Percentiles rank a stretch among this genome's conserved stretches.
phyloP scores from a whole-genome alignment of 30 jellyfish, hydroid and myxozoan species.

The Hydractinia echinata region DNA sequence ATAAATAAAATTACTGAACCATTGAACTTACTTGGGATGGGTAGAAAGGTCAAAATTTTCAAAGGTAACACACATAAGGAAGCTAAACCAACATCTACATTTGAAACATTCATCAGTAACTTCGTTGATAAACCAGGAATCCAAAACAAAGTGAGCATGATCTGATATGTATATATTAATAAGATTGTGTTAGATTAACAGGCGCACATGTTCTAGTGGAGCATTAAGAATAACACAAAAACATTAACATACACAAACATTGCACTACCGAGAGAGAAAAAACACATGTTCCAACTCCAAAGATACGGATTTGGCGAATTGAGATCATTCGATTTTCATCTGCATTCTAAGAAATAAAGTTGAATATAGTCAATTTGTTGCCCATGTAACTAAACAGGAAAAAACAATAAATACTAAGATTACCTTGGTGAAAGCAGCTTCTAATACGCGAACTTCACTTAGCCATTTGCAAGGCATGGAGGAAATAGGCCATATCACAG shows the following conservation, averaged over 20 bases:
- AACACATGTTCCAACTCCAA: slow-evolving; percentile 28
- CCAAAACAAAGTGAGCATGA: slow-evolving; percentile 63
- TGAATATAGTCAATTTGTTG: neutral
- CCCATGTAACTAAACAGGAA: neutral
- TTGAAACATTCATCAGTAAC: slow-evolving; percentile 35
- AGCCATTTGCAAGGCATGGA: slow-evolving; percentile 81
- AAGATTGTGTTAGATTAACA: neutral
- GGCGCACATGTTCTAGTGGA: neutral
- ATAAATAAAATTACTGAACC: neutral
- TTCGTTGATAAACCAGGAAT: slow-evolving; percentile 72
- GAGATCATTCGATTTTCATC: neutral
- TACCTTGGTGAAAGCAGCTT: slow-evolving; percentile 78
- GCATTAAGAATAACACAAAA: too few relatives aligned
- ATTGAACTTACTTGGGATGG: slow-evolving; percentile 50
- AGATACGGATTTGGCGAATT: neutral
- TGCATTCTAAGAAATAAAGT: neutral
- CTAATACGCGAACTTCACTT: slow-evolving; percentile 52
- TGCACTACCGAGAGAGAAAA: slow-evolving; percentile 36
- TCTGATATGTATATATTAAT: slow-evolving; percentile 20
- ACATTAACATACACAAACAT: neutral
- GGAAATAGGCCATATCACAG: slow-evolving; percentile 70
- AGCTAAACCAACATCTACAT: slow-evolving; percentile 43
- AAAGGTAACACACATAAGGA: slow-evolving; percentile 39
- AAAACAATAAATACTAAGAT: neutral
- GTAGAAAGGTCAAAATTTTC: slow-evolving; percentile 48